Evolutionary conservation across 2,113 vertebrate species (phyloP).

Genomic region (Tenrec ecaudatus): DNA sequence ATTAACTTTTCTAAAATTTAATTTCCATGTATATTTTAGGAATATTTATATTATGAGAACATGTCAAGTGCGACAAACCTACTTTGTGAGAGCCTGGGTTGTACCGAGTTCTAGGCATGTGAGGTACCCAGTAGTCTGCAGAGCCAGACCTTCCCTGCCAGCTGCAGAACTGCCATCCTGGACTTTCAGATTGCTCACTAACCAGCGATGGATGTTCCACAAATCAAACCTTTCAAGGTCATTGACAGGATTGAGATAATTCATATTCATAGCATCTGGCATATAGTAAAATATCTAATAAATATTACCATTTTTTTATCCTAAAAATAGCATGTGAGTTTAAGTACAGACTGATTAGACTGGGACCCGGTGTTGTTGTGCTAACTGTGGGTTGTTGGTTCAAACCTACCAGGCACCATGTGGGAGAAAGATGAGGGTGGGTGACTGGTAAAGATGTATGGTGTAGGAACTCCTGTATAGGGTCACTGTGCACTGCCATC

Average conservation of each 20-base stretch:
- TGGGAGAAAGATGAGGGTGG: too few species aligned
- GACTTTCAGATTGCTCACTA: not conserved
- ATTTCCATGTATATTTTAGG: slow-evolving; percentile 39
- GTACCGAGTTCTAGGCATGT: not conserved
- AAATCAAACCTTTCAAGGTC: not conserved
- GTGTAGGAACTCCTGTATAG: too few species aligned
- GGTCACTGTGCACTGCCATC: not conserved
- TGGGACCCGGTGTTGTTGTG: too few species aligned
- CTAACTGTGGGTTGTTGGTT: too few species aligned
- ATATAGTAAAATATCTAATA: not conserved
- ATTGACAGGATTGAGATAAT: slow-evolving; percentile 19
- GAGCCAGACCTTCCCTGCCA: not conserved
- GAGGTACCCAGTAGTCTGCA: not conserved
- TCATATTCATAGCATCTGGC: not conserved
- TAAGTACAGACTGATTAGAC: not conserved
- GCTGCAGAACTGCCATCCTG: not conserved
- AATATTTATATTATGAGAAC: slow-evolving; percentile 47
- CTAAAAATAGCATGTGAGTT: slow-evolving; percentile 36
- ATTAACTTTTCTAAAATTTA: slow-evolving; percentile 66
- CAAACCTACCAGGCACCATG: too few species aligned
- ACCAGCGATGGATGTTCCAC: not conserved
- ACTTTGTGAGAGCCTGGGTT: slow-evolving; percentile 27
- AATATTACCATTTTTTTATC: slow-evolving; percentile 39
- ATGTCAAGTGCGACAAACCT: slow-evolving; percentile 27
- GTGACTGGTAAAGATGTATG: too few species aligned